Percentiles rank a stretch among this genome's conserved stretches.
Conservation (phyloP, 2,797 vertebrate species). For the Sylvilagus floridanus region DNA sequence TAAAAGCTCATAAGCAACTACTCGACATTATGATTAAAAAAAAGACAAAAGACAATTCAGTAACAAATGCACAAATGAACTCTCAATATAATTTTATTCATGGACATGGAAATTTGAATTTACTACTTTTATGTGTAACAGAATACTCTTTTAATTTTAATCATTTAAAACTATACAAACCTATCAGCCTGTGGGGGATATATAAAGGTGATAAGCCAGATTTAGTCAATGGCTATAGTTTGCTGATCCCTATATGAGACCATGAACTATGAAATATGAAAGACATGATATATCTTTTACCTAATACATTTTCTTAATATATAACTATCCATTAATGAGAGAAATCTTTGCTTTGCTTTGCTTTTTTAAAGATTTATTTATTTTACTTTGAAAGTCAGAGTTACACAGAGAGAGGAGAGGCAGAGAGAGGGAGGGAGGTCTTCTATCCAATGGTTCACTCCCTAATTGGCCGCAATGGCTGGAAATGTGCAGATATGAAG, state of each 20-base stretch:
- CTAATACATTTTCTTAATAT: not conserved
- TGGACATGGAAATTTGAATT: not conserved
- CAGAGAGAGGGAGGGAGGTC: no score
- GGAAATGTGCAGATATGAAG: no score
- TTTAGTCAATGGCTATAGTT: not conserved
- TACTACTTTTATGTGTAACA: not conserved
- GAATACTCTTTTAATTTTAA: not conserved
- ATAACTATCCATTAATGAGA: not conserved
- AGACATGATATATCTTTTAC: not conserved
- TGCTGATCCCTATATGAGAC: not conserved
- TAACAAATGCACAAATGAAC: not conserved
- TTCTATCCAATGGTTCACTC: no score
- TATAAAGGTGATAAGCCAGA: not conserved
- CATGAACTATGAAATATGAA: not conserved
- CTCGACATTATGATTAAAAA: not conserved
- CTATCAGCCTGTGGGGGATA: not conserved
- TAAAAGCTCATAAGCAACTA: not conserved
- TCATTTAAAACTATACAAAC: not conserved
- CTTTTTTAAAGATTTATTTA: no score
- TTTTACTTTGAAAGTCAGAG: no score
- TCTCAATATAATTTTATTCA: not conserved
- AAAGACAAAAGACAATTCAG: not conserved
- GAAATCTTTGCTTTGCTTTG: not conserved
- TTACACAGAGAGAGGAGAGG: no score
- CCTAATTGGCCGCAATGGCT: no score